These are phyloP conservation scores for Ceyx erithaca DNA, from an alignment of 2,797 vertebrate species.

Conservation along the genomic window DNA sequence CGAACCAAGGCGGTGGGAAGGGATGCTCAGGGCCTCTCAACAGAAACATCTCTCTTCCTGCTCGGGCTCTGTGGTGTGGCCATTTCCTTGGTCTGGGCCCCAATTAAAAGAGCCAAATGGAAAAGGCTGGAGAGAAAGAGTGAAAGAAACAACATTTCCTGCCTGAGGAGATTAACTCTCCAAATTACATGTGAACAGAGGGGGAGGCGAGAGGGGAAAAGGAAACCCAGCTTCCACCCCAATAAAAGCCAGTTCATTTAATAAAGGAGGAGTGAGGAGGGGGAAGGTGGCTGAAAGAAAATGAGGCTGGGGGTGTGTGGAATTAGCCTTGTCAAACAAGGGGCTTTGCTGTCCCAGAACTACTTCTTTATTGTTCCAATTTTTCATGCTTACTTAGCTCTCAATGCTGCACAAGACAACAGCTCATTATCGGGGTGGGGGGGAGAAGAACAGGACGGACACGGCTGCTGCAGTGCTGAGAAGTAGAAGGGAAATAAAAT, in stretches of 20 bases:
- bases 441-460: neutral
- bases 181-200: conserved; percentile 73
- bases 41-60: conserved; percentile 40
- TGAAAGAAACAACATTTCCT: conserved; percentile 73
- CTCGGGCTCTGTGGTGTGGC: neutral
- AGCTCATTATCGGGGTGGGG: conserved; percentile 63
- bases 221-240: conserved; percentile 67
- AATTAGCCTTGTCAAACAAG: conserved; percentile 80
- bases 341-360: conserved; percentile 76
- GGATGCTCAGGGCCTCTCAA: neutral
- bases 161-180: conserved; percentile 75
- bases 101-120: conserved; percentile 70
- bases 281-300: conserved; percentile 68
- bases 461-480: neutral
- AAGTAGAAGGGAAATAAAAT: conserved; percentile 32
- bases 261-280: conserved; percentile 65
- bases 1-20: fast-evolving
- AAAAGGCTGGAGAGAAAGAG: conserved; percentile 43
- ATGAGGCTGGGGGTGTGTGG: conserved; percentile 72
- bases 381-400: conserved; percentile 81
- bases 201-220: conserved; percentile 52
- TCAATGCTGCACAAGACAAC: conserved; percentile 78
- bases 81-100: conserved; percentile 49
- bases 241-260: conserved; percentile 73
- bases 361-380: conserved; percentile 78